These are phyloP conservation scores for Muscicapa striata DNA, from an alignment of 2,797 vertebrate species.

Conservation along the genomic window DNA sequence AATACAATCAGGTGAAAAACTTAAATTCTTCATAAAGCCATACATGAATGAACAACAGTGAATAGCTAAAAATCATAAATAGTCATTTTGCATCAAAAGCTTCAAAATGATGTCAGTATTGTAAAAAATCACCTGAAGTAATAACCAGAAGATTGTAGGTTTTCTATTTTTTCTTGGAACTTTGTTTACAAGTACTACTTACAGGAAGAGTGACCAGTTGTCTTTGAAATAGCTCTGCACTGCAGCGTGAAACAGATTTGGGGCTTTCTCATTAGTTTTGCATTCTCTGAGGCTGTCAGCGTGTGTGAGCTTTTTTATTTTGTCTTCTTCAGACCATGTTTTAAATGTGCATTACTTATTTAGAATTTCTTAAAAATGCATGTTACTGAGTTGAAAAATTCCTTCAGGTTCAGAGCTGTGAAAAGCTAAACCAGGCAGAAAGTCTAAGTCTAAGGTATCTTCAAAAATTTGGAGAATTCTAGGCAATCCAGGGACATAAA, in stretches of 20 bases:
- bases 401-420: neutral
- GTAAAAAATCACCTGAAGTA: neutral
- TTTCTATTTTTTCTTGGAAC: neutral
- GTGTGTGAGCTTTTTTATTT: neutral
- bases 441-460: neutral
- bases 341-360: constrained; percentile 34
- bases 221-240: neutral
- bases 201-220: neutral
- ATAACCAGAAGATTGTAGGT: neutral
- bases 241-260: neutral
- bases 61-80: neutral
- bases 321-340: neutral
- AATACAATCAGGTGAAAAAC: neutral
- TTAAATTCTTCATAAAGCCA: neutral
- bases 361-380: constrained; percentile 42
- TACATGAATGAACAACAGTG: neutral
- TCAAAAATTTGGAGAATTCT: neutral
- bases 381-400: neutral
- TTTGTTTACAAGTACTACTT: neutral
- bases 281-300: neutral
- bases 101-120: neutral
- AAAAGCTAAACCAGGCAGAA: neutral
- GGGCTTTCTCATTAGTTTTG: neutral
- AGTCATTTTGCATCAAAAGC: neutral
- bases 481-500: neutral